A percentile compares a stretch with the other conserved stretches of the same genome.
These are phyloP conservation scores for Microplitis manilae DNA, from an alignment of 2,888 invertebrate genomes.

Conservation along the genomic window DNA sequence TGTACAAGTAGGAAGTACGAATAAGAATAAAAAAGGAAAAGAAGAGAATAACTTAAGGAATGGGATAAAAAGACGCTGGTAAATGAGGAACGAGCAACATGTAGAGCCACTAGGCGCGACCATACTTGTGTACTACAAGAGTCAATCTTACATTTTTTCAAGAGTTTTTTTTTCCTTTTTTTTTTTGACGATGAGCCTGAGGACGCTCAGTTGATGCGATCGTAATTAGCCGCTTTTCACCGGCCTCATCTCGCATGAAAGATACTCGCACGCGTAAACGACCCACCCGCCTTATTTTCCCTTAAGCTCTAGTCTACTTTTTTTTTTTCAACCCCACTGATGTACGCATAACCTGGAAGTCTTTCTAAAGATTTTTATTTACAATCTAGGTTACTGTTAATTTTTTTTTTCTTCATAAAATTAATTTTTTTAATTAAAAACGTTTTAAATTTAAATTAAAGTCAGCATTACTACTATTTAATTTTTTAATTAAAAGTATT, in stretches of 20 bases:
- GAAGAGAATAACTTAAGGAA: not conserved
- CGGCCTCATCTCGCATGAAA: slow-evolving; percentile 52
- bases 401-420: not conserved
- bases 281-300: not conserved
- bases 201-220: slow-evolving; percentile 52
- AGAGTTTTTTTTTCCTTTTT: slow-evolving; percentile 15
- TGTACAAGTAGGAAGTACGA: slow-evolving; percentile 2
- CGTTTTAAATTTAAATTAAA: too few species aligned
- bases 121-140: not conserved
- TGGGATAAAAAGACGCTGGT: not conserved
- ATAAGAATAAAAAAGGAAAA: not conserved
- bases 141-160: not conserved
- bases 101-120: not conserved
- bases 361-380: slow-evolving; percentile 15
- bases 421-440: not conserved
- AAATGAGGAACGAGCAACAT: slow-evolving; percentile 23
- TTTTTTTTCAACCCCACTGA: slow-evolving; percentile 12
- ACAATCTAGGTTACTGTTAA: slow-evolving; percentile 30
- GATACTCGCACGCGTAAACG: slow-evolving; percentile 53
- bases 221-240: slow-evolving; percentile 59
- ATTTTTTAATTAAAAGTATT: too few species aligned
- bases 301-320: slow-evolving; percentile 13
- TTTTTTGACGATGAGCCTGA: slow-evolving; percentile 49
- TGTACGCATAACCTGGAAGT: slow-evolving; percentile 22
- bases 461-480: too few species aligned